phyloP scores from a whole-genome alignment of 2,797 vertebrate species.

The Acanthornis magna region DNA sequence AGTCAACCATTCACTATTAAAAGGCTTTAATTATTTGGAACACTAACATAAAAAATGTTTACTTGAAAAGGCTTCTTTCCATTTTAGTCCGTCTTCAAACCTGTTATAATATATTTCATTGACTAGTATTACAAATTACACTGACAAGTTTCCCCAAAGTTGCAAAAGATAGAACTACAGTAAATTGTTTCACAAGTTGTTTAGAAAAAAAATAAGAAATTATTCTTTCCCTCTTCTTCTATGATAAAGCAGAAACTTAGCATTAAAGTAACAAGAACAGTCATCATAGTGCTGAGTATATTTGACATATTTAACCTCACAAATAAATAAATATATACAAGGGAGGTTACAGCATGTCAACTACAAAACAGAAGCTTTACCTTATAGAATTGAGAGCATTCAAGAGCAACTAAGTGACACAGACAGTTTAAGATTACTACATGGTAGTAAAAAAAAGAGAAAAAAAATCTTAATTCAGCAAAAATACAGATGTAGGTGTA shows the following conservation, averaged over 20 bases:
- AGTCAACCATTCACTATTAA: conserved; percentile 48
- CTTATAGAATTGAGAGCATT: conserved; percentile 12
- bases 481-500: conserved; percentile 48
- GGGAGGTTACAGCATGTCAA: conserved; percentile 58
- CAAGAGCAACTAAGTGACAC: conserved; percentile 44
- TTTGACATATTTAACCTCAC: conserved; percentile 73
- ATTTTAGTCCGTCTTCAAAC: conserved; percentile 65
- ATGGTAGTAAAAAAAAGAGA: conserved; percentile 56
- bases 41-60: conserved; percentile 69
- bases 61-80: conserved; percentile 72
- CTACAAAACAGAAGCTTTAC: conserved; percentile 57
- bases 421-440: conserved; percentile 60
- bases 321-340: conserved; percentile 87
- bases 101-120: conserved; percentile 47
- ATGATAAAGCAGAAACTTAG: conserved; percentile 42
- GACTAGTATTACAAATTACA: conserved; percentile 57
- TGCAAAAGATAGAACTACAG: conserved; percentile 55
- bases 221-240: conserved; percentile 37
- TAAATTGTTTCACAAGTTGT: conserved; percentile 66
- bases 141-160: conserved; percentile 41
- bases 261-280: conserved; percentile 57
- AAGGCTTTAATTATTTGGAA: conserved; percentile 69
- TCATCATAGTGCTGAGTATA: conserved; percentile 54
- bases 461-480: conserved; percentile 49
- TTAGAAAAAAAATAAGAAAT: conserved; percentile 59